Conservation (phyloP, 2,113 vertebrate genomes). For the Eidolon helvum region DNA sequence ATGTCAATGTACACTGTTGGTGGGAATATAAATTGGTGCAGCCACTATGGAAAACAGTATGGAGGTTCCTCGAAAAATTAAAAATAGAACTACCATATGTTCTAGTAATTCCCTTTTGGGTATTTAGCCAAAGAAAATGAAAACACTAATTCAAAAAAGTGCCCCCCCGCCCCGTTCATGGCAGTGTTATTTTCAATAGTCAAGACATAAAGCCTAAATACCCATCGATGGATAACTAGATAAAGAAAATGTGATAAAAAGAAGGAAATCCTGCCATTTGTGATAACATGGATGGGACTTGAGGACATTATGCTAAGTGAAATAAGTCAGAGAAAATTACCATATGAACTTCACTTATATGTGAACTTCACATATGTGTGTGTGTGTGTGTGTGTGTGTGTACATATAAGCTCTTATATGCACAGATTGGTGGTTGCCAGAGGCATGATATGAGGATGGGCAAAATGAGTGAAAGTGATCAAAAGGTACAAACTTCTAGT, state of each 20-base stretch:
- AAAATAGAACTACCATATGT: too few relatives aligned
- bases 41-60: too few relatives aligned
- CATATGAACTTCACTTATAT: not conserved
- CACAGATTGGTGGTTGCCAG: not conserved
- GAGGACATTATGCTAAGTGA: not conserved
- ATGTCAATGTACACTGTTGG: not conserved
- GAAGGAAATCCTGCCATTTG: not conserved
- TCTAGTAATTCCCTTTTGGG: too few relatives aligned
- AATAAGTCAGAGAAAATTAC: not conserved
- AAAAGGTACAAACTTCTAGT: not conserved
- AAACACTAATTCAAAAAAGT: not conserved
- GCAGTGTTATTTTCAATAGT: not conserved
- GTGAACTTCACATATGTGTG: not conserved
- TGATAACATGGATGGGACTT: not conserved
- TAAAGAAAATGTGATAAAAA: not conserved
- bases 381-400: too few relatives aligned
- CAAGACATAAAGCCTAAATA: not conserved
- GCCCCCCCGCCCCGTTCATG: not conserved
- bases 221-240: not conserved
- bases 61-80: too few relatives aligned
- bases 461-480: not conserved
- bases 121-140: not conserved
- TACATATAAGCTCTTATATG: not conserved
- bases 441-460: not conserved
- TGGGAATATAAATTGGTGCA: too few relatives aligned